phyloP scores from a whole-genome alignment of 1,140 invertebrate species.

The Centruroides sculpturatus region DNA sequence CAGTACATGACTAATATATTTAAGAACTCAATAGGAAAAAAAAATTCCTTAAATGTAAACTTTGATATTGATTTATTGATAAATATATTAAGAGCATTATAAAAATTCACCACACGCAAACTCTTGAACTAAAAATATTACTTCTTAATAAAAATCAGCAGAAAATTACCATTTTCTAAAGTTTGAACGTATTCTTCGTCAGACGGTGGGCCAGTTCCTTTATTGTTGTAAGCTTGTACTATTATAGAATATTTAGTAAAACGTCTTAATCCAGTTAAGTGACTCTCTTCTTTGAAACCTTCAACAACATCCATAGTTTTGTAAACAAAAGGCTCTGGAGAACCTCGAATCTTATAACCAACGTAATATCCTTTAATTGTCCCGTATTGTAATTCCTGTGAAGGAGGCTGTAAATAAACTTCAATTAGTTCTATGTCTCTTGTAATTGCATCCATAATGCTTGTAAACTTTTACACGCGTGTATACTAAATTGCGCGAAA shows the following conservation, averaged over 20 bases:
- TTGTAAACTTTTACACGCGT: too few relatives aligned
- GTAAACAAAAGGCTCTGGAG: slow-evolving; percentile 16
- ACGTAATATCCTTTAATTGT: slow-evolving; percentile 31
- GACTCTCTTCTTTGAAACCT: slow-evolving; percentile 15
- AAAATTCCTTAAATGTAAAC: too few relatives aligned
- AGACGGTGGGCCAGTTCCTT: slow-evolving; percentile 38
- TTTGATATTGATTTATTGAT: too few relatives aligned
- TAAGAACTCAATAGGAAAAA: too few relatives aligned
- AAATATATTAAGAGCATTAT: too few relatives aligned
- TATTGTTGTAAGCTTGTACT: slow-evolving; percentile 81
- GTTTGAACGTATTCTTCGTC: slow-evolving; percentile 14
- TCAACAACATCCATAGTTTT: slow-evolving; percentile 22
- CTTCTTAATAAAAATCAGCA: too few relatives aligned
- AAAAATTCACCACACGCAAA: too few relatives aligned
- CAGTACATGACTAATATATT: too few relatives aligned
- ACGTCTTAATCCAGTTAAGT: slow-evolving; percentile 11
- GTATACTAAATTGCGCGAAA: not conserved
- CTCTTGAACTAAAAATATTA: too few relatives aligned
- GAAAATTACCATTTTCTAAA: slow-evolving; percentile 10
- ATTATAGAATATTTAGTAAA: slow-evolving; percentile 18
- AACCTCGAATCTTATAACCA: slow-evolving; percentile 17
- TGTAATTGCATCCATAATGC: not conserved
- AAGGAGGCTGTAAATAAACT: slow-evolving; percentile 26
- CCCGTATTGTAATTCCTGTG: slow-evolving; percentile 25
- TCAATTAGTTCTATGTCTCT: not conserved